Evolutionary conservation across 2,797 vertebrate genomes (phyloP), one percentile per base, ranked within the genome.

Genomic region (Anguilla pacifica): DNA sequence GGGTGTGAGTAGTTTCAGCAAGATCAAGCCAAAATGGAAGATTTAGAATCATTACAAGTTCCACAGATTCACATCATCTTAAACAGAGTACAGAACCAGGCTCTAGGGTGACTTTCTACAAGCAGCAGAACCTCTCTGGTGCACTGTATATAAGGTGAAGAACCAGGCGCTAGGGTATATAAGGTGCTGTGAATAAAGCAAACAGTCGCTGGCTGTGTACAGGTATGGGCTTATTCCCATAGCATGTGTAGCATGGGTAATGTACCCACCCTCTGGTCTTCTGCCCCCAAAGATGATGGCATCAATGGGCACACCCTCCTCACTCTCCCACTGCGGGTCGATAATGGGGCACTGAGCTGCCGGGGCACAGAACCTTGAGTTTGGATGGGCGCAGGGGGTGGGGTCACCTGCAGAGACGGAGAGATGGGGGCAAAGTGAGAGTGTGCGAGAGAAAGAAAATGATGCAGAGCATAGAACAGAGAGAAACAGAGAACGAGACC

Each of bases 271-370:
- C 92, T 97, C 96, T 0, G 98, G 98, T 91, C 98, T 96, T 88
- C 98, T 96, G 39, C 98, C 98, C 6, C 98, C 98, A 25, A 99
- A 99, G 90, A 99, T 95, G 88, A 99, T 97, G 89, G 98, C 98
- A 0, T 98, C 97, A 11, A 99, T 98, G 83, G 98, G 98, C 83
- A 98, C 98, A 0, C 98, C 98, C 87, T 97, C 96, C 10, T 97
- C 97, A 0, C 96, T 97, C 91, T 99, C 97, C 98, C 98, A 99
- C 43, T 92, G 94, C 0, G 97, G 97, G 92, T 99, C 98, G 87
- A 98, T 97, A 91, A 98, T 98, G 55, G 98, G 98, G 89, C 98
- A 99, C 93, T 99, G 97, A 64, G 91, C 94, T 0, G 97, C 98
- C 0, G 98, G 98, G 57, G 97, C 94, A 84, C 98, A 99, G 92